A percentile compares a stretch with the other conserved stretches of the same genome.
phyloP scores from a whole-genome alignment of 2,797 vertebrate species.

The Chrosomus eos region DNA sequence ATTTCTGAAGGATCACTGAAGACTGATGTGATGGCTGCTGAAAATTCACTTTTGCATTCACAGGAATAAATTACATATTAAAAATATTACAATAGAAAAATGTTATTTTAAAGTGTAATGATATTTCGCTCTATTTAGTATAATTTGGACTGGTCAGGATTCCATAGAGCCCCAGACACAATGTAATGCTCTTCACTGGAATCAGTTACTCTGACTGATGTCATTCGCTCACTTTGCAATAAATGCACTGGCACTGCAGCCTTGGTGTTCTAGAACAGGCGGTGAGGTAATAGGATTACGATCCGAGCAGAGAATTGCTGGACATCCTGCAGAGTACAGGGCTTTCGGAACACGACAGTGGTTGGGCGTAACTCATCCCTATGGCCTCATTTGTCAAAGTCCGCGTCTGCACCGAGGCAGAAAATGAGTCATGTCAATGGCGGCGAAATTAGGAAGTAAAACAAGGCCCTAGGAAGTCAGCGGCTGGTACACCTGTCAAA shows the following conservation, averaged over 20 bases:
- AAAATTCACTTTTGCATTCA: background rate
- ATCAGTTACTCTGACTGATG: conserved; percentile 25
- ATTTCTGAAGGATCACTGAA: background rate
- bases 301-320: conserved; percentile 21
- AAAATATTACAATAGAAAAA: background rate
- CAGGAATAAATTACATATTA: background rate
- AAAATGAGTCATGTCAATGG: conserved; percentile 41
- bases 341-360: conserved; percentile 6
- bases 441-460: conserved; percentile 35
- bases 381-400: conserved; percentile 48
- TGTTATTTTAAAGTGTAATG: background rate
- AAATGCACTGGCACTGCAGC: conserved; percentile 13
- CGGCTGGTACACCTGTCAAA: conserved; percentile 49
- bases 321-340: conserved; percentile 42
- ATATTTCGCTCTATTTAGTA: background rate
- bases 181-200: conserved; percentile 5
- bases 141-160: background rate
- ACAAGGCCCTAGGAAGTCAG: conserved; percentile 43
- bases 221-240: conserved; percentile 32
- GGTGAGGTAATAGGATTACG: conserved; percentile 42
- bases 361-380: conserved; percentile 41
- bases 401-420: conserved; percentile 36
- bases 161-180: background rate
- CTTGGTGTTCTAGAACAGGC: conserved; percentile 13
- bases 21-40: background rate